Percentiles rank a stretch among this genome's conserved stretches.
Evolutionary conservation across 2,888 invertebrate genomes (phyloP).

Genomic region (Rugalucina vietnamica): DNA sequence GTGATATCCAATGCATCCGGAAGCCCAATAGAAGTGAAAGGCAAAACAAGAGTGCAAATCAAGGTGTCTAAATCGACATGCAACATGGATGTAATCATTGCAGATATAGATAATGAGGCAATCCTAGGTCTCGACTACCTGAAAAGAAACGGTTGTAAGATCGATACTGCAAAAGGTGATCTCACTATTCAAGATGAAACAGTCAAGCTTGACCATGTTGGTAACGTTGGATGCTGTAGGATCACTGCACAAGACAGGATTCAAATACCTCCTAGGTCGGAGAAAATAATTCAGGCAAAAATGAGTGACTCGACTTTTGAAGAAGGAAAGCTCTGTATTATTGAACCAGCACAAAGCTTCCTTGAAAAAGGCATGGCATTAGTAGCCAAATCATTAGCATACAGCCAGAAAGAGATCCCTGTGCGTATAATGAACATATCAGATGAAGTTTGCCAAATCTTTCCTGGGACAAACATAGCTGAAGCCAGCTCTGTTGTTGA

Average conservation of each 20-base stretch:
- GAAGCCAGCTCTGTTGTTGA: background rate
- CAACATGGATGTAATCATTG: slow-evolving; percentile 1
- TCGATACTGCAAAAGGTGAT: no score
- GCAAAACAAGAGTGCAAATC: background rate
- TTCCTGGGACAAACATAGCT: slow-evolving; percentile 42
- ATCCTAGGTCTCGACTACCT: no score
- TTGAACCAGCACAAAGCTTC: slow-evolving; percentile 30
- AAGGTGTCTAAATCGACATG: background rate
- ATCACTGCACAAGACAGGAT: no score
- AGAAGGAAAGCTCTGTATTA: background rate
- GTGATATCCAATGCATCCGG: background rate
- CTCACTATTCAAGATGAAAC: no score
- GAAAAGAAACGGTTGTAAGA: no score
- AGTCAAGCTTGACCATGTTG: no score
- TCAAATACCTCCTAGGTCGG: slow-evolving; percentile 29
- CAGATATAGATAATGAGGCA: slow-evolving; percentile 10
- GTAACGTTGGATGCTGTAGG: no score
- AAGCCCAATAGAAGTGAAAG: background rate
- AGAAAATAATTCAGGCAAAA: slow-evolving; percentile 5
- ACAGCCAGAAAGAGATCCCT: slow-evolving; percentile 31
- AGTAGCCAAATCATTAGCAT: slow-evolving; percentile 46
- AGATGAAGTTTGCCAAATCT: slow-evolving; percentile 25
- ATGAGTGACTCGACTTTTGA: background rate
- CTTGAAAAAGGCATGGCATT: slow-evolving; percentile 11
- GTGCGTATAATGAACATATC: slow-evolving; percentile 48